These are phyloP conservation scores for Drosophila lacertosa DNA, from an alignment of 1,140 invertebrate species.

Conservation along the genomic window DNA sequence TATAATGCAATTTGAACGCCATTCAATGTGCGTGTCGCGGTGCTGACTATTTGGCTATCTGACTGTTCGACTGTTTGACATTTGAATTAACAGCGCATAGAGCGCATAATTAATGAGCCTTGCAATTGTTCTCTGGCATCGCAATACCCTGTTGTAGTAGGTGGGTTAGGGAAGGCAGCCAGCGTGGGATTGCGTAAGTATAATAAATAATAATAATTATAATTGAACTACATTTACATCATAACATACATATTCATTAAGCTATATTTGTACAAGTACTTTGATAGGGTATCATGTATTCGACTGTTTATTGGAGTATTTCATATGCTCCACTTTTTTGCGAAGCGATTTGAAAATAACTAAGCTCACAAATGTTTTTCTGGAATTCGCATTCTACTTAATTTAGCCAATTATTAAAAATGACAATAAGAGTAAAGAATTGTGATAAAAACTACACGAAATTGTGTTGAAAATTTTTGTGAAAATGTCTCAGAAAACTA, in stretches of 20 bases:
- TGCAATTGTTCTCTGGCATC: conserved; percentile 7
- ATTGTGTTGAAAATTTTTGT: conserved; percentile 7
- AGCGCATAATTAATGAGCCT: conserved; percentile 51
- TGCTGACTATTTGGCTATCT: conserved; percentile 5
- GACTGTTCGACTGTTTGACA: conserved; percentile 33
- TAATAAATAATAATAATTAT: too few species aligned
- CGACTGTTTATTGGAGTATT: neutral
- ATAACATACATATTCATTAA: too few species aligned
- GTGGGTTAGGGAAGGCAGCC: too few species aligned
- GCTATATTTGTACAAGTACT: too few species aligned
- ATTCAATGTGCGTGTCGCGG: conserved; percentile 14
- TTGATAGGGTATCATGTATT: neutral
- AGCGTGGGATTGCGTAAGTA: neutral
- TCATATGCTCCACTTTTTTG: neutral
- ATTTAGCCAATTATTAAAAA: neutral
- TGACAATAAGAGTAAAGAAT: neutral
- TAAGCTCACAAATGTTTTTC: neutral
- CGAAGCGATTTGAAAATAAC: neutral
- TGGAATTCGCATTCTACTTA: neutral
- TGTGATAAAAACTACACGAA: neutral
- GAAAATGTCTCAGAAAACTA: conserved; percentile 36
- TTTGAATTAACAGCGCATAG: conserved; percentile 50
- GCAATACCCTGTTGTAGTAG: conserved; percentile 2
- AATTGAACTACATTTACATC: too few species aligned
- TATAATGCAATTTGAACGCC: conserved; percentile 59